A percentile compares a stretch with the other conserved stretches of the same genome.
Evolutionary conservation across 2,113 vertebrate genomes (phyloP).

Genomic region (Petroica traversi): DNA sequence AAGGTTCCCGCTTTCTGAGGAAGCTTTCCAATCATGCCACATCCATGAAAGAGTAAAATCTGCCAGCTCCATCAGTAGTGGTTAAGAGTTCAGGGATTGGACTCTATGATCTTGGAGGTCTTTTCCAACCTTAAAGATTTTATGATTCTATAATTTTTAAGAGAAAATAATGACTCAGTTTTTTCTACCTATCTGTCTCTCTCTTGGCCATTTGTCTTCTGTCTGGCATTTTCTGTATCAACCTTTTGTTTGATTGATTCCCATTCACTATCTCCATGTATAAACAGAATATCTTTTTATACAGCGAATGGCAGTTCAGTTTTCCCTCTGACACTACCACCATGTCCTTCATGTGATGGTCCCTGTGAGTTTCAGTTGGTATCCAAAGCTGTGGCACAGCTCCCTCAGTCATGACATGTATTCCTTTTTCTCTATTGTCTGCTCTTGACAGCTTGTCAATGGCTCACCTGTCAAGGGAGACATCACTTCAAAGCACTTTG

Average conservation of each 20-base stretch:
- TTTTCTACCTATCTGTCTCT: background rate
- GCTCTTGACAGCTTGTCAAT: slow-evolving; percentile 7
- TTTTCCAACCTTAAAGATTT: background rate
- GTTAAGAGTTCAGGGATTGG: background rate
- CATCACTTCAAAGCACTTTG: slow-evolving; percentile 9
- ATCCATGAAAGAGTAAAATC: background rate
- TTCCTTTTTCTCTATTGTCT: background rate
- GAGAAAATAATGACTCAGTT: background rate
- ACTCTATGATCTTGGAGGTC: background rate
- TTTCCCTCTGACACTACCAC: background rate
- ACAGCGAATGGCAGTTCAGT: background rate
- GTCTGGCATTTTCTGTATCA: background rate
- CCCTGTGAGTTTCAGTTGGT: background rate
- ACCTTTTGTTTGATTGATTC: background rate
- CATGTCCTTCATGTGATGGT: background rate
- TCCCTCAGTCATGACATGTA: background rate
- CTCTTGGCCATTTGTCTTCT: background rate
- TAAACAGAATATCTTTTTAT: background rate
- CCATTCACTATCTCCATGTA: background rate
- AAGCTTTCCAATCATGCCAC: background rate
- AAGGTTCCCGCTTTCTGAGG: background rate
- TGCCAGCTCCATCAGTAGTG: background rate
- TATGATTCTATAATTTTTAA: background rate
- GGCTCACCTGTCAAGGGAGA: background rate
- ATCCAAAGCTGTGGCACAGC: background rate